These are phyloP conservation scores for Martes martes DNA, from an alignment of 2,113 vertebrate genomes.

Conservation along the genomic window DNA sequence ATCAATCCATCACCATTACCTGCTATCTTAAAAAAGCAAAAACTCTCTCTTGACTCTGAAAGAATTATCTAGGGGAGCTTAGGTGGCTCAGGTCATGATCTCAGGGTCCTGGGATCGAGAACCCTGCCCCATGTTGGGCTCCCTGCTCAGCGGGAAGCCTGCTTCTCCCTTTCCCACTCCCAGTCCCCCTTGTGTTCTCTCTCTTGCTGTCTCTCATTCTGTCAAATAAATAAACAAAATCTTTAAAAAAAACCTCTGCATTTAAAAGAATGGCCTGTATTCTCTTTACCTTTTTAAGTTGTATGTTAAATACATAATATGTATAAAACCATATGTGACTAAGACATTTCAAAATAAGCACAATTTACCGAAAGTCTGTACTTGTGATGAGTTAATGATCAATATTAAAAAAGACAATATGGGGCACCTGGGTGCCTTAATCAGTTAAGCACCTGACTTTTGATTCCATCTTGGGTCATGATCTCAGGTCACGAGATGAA, in stretches of 20 bases:
- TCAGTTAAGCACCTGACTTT: neutral
- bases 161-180: no score
- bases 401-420: neutral
- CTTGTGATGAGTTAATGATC: neutral
- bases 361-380: neutral
- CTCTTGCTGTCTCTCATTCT: no score
- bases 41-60: neutral
- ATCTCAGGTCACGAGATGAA: neutral
- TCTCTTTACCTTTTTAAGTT: neutral
- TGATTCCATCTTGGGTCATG: neutral
- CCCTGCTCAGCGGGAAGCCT: no score
- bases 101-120: no score
- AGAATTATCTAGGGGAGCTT: neutral
- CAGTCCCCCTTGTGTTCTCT: no score
- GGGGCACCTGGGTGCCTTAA: neutral
- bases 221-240: no score
- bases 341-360: slow-evolving; percentile 11
- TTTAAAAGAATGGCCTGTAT: no score
- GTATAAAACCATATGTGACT: neutral
- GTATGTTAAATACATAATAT: neutral
- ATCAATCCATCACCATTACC: neutral
- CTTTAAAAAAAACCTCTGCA: no score
- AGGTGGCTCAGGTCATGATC: no score
- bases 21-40: neutral
- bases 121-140: no score